These are phyloP conservation scores for Raphicerus campestris DNA, from an alignment of 2,113 vertebrate genomes.

Conservation along the genomic window DNA sequence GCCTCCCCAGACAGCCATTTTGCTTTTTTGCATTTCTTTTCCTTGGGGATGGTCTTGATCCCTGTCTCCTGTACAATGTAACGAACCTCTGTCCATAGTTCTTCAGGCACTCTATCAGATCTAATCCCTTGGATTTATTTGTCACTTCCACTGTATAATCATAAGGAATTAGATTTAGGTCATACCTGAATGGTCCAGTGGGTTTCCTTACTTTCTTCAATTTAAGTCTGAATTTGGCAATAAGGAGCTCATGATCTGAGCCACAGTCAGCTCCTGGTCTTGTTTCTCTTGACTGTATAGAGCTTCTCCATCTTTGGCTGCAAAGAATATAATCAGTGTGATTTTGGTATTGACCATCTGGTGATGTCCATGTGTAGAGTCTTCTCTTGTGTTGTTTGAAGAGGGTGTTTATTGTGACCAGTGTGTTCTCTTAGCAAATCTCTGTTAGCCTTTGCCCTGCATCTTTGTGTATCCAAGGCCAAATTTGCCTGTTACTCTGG, in stretches of 20 bases:
- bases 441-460: not conserved
- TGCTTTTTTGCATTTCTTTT: not conserved
- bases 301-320: not conserved
- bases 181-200: not conserved
- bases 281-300: not conserved
- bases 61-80: not conserved
- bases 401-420: not conserved
- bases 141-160: not conserved
- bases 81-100: fast-evolving
- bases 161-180: not conserved
- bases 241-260: not conserved
- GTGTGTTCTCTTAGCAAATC: not conserved
- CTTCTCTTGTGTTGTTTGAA: not conserved
- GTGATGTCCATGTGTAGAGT: not conserved
- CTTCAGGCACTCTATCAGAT: not conserved
- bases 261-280: not conserved
- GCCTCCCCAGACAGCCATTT: not conserved
- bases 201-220: not conserved
- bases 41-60: not conserved
- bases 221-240: not conserved
- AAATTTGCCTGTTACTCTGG: not conserved
- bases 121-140: not conserved
- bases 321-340: not conserved
- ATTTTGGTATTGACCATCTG: not conserved
- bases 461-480: not conserved